Evolutionary conservation across 2,888 invertebrate species (phyloP), one percentile per base, ranked within the genome.

Genomic region (Malthinus seriepunctatus): DNA sequence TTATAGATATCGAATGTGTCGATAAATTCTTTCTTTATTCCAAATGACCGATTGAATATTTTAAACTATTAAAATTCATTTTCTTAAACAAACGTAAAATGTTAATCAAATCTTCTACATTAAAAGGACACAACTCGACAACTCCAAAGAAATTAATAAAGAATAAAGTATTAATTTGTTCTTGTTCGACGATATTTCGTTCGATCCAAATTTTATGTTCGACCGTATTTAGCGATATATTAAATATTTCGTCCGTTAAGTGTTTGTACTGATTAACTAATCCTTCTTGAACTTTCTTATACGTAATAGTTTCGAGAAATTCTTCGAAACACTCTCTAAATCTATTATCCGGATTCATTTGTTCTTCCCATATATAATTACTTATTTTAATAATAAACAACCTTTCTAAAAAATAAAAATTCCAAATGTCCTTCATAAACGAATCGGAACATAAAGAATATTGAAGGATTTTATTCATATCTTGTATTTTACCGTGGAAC

Each of bases 351-450:
- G 63, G 59, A 39, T 72, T 64, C 14, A 60, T 14, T 15, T 63
- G 55, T 51, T 64, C 66, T 64, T 76, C 73, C 48, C 77, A 68
- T 37, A 78, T 67, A 54, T 68, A 66, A 73, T 89, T 87, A 37
- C 90, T 74, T 6, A 88, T 84, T 78, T 90, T 91, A 1, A 91
- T 79, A 34, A 89, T 77, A 66, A 88, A 90, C 75, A 90, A 83
- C 70, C 91, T 82, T 69, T 91, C 90, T 0, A 86, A 82, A 38
- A 87, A 85, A 70, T 91, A 90, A 74, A 90, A 91, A 37, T 83
- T 83, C 86, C 89, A 89, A 34, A 90, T 83, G 65, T 88, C 73
- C 47, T 73, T 71, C 8, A 50, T 32, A 12, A 45, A 46, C 69
- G 35, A 75, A 71, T 63, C 74, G 60, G 67, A 76, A 74, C 66